Evolutionary conservation across 1,140 invertebrate genomes (phyloP).

Genomic region (Eciton burchellii): DNA sequence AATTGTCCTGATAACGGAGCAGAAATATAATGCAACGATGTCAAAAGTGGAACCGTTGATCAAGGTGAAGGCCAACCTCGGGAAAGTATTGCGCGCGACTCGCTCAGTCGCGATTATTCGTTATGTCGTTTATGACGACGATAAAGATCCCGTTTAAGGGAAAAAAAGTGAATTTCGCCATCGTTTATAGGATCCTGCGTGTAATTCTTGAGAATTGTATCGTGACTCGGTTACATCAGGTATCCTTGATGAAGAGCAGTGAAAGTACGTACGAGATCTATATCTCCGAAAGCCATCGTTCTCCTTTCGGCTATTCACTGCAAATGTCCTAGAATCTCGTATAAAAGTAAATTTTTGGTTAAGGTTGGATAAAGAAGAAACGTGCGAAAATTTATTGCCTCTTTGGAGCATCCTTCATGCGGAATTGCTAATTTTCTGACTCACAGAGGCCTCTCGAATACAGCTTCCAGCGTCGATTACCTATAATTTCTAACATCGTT

Average conservation of each 20-base stretch:
- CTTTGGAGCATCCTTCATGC: no score
- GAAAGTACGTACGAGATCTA: slow-evolving; percentile 62
- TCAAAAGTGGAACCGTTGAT: slow-evolving; percentile 3
- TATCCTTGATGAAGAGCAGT: slow-evolving; percentile 15
- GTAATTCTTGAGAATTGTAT: slow-evolving; percentile 21
- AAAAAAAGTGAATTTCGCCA: slow-evolving; percentile 55
- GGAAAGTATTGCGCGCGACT: slow-evolving; percentile 58
- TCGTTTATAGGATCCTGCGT: background rate
- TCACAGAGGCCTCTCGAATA: no score
- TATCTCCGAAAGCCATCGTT: slow-evolving; percentile 3
- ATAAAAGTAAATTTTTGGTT: background rate
- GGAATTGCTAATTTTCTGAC: no score
- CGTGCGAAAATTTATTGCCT: no score
- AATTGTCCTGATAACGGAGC: slow-evolving; percentile 1
- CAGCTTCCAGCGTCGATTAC: no score
- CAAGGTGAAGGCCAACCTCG: slow-evolving; percentile 67
- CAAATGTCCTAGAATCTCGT: background rate
- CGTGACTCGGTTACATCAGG: slow-evolving; percentile 36
- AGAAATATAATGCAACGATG: background rate
- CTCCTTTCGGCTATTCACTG: background rate
- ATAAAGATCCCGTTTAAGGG: background rate
- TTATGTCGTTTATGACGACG: slow-evolving; percentile 18
- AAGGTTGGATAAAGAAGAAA: background rate
- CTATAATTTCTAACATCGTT: no score
- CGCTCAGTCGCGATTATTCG: background rate